Evolutionary conservation across 2,113 vertebrate genomes (phyloP), one percentile per base, ranked within the genome.

Genomic region (Nibea albiflora): DNA sequence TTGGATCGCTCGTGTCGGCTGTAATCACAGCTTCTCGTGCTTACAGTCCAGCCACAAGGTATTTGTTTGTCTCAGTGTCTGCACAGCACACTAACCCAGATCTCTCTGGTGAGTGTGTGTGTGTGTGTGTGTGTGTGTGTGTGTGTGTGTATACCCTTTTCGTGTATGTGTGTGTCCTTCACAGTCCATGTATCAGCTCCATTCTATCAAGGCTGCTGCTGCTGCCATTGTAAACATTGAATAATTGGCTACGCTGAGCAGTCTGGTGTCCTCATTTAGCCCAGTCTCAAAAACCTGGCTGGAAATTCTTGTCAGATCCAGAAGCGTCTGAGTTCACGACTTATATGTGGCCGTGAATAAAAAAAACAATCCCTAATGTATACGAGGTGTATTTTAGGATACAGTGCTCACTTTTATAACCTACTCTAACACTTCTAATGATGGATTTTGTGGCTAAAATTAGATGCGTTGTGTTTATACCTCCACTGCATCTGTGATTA

Each of bases 41-140:
- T 81, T 60, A 58, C 60, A 61, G n/a, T 83, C 66, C 39, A 42
- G 74, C 66, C 80, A 66, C 73, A 77, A 72, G 72, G 47, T 73
- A 61, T 85, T 88, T 78, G 57, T 86, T 86, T 88, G 76, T 71
- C 57, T 74, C 11, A 0, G 46, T 64, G 28, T 84, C 26, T 31
- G n/a, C 24, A 62, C 71, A 78, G 61, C 69, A 73, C 26, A 62
- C 63, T 79, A 85, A 87, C 71, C 80, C 64, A 71, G 46, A 76
- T 86, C 73, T 83, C 78, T 67, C 35, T 39, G 35, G 35, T 6
- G 35, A 46, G 64, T 73, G 80, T 58, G 68, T 73, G 80, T 58
- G 3, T 85, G 79, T 81, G 75, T 70, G 79, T 85, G 68, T 73
- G 80, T 62, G 3, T 85, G 79, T 81, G 75, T 70, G 79, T 85